These are phyloP conservation scores for Rhodinocichla rosea DNA, from an alignment of 2,113 vertebrate genomes.

Conservation along the genomic window DNA sequence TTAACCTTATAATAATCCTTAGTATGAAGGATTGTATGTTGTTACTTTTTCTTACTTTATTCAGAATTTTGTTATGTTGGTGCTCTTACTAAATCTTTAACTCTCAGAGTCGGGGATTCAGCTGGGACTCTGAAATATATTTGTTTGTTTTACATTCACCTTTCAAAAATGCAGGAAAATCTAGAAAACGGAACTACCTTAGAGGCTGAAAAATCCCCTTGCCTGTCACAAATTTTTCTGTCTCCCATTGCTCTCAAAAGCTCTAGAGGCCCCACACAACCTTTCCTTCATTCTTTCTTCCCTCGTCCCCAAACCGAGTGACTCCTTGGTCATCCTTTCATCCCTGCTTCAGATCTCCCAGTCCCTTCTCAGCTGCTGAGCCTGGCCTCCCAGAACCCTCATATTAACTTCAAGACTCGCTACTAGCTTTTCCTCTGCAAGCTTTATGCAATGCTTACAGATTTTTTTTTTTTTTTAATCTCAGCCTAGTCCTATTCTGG, in stretches of 20 bases:
- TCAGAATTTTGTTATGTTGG: not conserved
- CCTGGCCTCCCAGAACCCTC: not conserved
- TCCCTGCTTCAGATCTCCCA: not conserved
- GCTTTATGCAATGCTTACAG: not conserved
- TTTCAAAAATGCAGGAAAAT: not conserved
- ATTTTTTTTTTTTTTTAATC: not conserved
- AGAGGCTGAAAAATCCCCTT: not conserved
- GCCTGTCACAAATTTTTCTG: not conserved
- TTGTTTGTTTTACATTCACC: not conserved
- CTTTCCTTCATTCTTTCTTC: not conserved
- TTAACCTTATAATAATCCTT: not conserved
- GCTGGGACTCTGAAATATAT: not conserved
- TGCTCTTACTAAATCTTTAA: not conserved
- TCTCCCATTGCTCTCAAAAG: not conserved
- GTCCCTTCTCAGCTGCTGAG: not conserved
- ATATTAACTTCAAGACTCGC: not conserved
- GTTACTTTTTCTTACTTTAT: not conserved
- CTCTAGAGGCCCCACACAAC: not conserved
- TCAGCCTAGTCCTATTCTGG: not conserved
- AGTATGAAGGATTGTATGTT: not conserved
- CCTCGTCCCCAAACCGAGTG: not conserved
- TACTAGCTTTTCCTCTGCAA: not conserved
- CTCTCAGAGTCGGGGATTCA: not conserved
- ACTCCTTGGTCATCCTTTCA: not conserved
- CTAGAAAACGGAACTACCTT: not conserved